Evolutionary conservation across 2,888 invertebrate species (phyloP).

Genomic region (Phyllotreta striolata): DNA sequence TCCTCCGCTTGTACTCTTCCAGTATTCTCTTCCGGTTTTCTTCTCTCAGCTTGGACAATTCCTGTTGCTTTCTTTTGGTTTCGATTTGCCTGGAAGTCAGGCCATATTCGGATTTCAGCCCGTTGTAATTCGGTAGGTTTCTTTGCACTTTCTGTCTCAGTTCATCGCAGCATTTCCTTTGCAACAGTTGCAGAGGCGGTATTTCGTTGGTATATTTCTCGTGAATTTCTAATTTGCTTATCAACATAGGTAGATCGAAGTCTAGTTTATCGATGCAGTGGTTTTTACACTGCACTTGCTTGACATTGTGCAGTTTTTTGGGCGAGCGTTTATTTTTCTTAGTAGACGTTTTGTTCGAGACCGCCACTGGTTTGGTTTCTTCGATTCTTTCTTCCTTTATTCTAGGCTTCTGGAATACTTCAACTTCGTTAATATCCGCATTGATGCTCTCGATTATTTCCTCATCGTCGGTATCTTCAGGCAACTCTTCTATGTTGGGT

Average conservation of each 20-base stretch:
- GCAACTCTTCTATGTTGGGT: constrained; percentile 50
- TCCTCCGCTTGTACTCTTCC: constrained; percentile 55
- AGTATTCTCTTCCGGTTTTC: constrained; percentile 61
- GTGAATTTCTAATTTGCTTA: constrained; percentile 53
- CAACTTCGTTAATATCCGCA: constrained; percentile 26
- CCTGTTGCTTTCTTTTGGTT: constrained; percentile 57
- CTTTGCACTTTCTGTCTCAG: constrained; percentile 53
- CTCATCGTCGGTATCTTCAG: constrained; percentile 49
- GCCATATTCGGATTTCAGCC: constrained; percentile 66
- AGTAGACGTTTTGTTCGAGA: constrained; percentile 21
- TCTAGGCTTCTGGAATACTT: constrained; percentile 15
- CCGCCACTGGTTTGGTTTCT: constrained; percentile 13
- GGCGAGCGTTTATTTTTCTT: constrained; percentile 26
- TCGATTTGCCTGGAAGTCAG: constrained; percentile 62
- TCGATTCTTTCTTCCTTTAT: constrained; percentile 21
- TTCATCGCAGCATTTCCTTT: constrained; percentile 59
- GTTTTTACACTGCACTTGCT: constrained; percentile 54
- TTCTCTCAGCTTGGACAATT: constrained; percentile 59
- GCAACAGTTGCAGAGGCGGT: constrained; percentile 56
- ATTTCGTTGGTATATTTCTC: constrained; percentile 51
- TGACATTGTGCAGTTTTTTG: constrained; percentile 16
- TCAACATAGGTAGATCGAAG: constrained; percentile 52
- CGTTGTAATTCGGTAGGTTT: constrained; percentile 64
- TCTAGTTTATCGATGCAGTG: constrained; percentile 59
- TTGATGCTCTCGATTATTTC: constrained; percentile 45